Evolutionary conservation across 2,888 invertebrate species (phyloP).

Genomic region (Hoplodrina blanda): DNA sequence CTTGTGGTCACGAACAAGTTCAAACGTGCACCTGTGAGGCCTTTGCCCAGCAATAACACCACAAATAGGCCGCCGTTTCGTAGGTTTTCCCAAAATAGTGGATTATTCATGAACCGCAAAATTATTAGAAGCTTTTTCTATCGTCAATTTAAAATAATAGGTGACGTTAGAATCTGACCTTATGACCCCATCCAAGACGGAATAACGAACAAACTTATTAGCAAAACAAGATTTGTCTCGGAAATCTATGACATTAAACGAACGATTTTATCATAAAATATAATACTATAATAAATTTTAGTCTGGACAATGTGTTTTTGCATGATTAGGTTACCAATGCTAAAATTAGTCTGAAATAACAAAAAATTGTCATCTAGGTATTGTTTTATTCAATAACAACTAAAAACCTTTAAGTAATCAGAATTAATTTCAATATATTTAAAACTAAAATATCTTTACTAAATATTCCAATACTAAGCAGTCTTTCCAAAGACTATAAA

Average conservation of each 20-base stretch:
- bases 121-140: slow-evolving; percentile 59
- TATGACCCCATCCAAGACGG: slow-evolving; percentile 74
- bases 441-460: background rate
- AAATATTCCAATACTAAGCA: background rate
- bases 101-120: slow-evolving; percentile 61
- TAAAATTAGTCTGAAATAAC: slow-evolving; percentile 7
- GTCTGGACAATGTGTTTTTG: slow-evolving; percentile 41
- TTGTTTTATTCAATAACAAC: background rate
- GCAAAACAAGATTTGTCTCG: slow-evolving; percentile 59
- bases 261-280: slow-evolving; percentile 40
- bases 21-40: slow-evolving; percentile 47
- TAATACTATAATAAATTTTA: slow-evolving; percentile 48
- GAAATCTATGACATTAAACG: slow-evolving; percentile 50
- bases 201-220: slow-evolving; percentile 63
- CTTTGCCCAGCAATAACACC: slow-evolving; percentile 51
- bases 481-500: background rate
- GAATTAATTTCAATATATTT: background rate
- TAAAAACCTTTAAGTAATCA: background rate
- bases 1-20: slow-evolving; percentile 48
- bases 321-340: slow-evolving; percentile 5
- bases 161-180: slow-evolving; percentile 76
- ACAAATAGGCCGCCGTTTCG: slow-evolving; percentile 40
- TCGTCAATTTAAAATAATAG: slow-evolving; percentile 69
- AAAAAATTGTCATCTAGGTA: background rate
- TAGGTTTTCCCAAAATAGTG: slow-evolving; percentile 64